Evolutionary conservation across 2,888 invertebrate species (phyloP), one percentile per base, ranked within the genome.

Genomic region (Microctonus hyperodae): DNA sequence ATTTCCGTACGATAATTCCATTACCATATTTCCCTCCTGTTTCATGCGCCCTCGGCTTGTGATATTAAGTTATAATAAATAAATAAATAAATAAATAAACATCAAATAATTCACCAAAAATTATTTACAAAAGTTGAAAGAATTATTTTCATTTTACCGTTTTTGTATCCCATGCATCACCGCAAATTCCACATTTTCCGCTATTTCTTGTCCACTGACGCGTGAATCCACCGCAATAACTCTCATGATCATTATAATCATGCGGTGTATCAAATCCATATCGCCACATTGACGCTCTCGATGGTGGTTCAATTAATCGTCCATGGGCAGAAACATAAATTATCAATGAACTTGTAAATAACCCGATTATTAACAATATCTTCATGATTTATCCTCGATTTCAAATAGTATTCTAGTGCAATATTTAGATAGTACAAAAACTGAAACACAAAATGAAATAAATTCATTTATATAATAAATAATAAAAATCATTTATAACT

Each of bases 231-330:
- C 95, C 95, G 81, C 95, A 95, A 84, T 91, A 95, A 4, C 92
- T 87, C 79, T 95, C 94, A 81, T 95, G 92, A 84, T 96, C 95
- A 82, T 95, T 94, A 85, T 95, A 95, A 84, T 96, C 92, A 78
- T 92, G 92, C 1, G 94, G 94, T 1, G 95, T 94, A 81, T 91
- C 89, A 84, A 95, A 96, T 67, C 95, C 95, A 84, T 91, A 95
- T 72, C 95, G 88, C 95, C 95, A 95, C 78, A 94, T 94, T 0
- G 93, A 92, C 6, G 94, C 93, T 69, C 95, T 87, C 60, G 94
- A 94, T 1, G 95, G 95, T 0, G 95, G 95, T 80, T 95, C 95
- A 67, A 94, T 90, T 67, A 93, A 87, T 76, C 92, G 87, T 37
- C 92, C 93, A 83, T 93, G 93, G 13, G 88, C 88, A 70, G 83